Conservation (phyloP, 2,888 invertebrate species). For the Microctonus hyperodae region DNA sequence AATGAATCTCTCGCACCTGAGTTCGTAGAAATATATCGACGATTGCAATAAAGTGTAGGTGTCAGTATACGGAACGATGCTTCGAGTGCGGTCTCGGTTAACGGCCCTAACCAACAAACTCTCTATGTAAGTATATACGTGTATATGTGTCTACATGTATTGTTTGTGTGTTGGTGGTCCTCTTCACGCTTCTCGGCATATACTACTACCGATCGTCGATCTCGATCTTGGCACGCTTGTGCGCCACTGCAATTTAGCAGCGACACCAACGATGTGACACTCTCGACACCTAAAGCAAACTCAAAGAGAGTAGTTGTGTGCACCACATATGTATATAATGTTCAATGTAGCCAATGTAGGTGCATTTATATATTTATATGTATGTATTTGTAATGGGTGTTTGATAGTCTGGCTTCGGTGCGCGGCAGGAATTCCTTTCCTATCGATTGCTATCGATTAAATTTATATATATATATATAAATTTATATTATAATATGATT, state of each 20-base stretch:
- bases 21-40: conserved; percentile 26
- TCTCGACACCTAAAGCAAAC: conserved; percentile 25
- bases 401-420: conserved; percentile 24
- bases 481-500: no score
- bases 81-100: conserved; percentile 22
- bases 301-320: background rate
- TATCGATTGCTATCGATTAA: conserved; percentile 12
- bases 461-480: background rate
- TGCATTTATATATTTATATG: no score
- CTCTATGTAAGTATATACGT: background rate
- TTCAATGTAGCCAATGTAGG: no score
- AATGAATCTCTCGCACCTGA: conserved; percentile 20
- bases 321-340: conserved; percentile 23
- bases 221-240: conserved; percentile 22
- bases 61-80: conserved; percentile 17
- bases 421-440: conserved; percentile 11
- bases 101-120: background rate
- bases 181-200: conserved; percentile 9
- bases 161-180: conserved; percentile 22
- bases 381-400: background rate
- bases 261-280: conserved; percentile 20
- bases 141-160: background rate
- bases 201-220: conserved; percentile 20
- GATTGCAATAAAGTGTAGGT: conserved; percentile 25
- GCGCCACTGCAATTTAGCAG: conserved; percentile 20